Evolutionary conservation across 2,797 vertebrate species (phyloP), one percentile per base, ranked within the genome.

Genomic region (Parauchenoglanis ngamensis): DNA sequence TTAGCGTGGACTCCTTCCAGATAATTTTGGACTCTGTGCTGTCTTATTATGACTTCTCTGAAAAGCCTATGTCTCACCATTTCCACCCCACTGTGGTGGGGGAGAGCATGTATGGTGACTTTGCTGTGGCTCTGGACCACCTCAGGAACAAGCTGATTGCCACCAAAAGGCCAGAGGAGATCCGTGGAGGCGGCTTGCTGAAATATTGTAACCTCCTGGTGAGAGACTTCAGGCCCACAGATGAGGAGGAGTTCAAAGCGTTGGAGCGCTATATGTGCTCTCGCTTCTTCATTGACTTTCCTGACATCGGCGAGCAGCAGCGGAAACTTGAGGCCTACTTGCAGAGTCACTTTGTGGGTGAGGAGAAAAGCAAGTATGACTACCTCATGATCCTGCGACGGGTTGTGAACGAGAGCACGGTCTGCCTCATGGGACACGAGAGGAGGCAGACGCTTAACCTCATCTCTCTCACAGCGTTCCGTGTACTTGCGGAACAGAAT

Each of bases 181-280:
- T 99, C 92, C 92, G 98, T 25, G 98, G 98, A 0, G 98, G 98
- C 0, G 98, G 98, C 35, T 96, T 99, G 70, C 96, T 99, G n/a
- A 99, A 99, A 86, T 99, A 99, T 52, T 99, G 98, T 94, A 98
- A 99, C 88, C 97, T 99, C 49, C 95, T 99, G 12, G 97, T 99
- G 83, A 94, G 98, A 56, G 97, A 97, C 91, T 99, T 99, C 89
- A 93, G 91, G 87, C 97, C 98, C 1, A 95, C 96, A 4, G 96
- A 96, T 82, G 95, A 97, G 93, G 95, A 97, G 0, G 96, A 98
- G 90, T 98, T 99, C 92, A 98, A 99, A 91, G 96, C 91, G 0
- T 91, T 99, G 35, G 98, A 99, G 94, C 96, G 98, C 0, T 99
- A 99, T 93, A 99, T 99, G 98, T 99, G 98, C 84, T 99, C 98